These are phyloP conservation scores for Thumatha senex DNA, from an alignment of 2,888 invertebrate species.

Conservation along the genomic window DNA sequence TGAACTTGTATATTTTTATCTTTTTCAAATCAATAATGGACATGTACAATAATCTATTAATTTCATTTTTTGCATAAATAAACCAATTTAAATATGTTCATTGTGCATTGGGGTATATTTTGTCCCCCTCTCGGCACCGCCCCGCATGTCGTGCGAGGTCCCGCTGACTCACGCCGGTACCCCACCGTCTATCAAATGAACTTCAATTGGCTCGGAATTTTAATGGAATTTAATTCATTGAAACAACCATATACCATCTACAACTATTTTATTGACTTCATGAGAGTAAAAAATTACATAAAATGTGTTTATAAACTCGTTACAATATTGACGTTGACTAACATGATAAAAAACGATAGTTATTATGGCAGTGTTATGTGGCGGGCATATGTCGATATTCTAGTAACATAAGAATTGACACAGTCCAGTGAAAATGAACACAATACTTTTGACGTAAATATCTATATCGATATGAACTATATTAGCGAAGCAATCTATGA, in stretches of 20 bases:
- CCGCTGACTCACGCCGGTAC: constrained; percentile 54
- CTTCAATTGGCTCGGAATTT: constrained; percentile 73
- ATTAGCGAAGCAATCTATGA: constrained; percentile 64
- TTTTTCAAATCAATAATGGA: constrained; percentile 79
- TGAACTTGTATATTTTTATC: constrained; percentile 80
- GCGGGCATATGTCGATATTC: constrained; percentile 85
- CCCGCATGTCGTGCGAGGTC: constrained; percentile 45
- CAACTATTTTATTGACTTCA: constrained; percentile 74
- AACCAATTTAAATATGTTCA: constrained; percentile 77
- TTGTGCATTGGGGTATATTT: constrained; percentile 55
- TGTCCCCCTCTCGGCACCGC: constrained; percentile 39
- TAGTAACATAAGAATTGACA: constrained; percentile 86
- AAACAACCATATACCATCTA: constrained; percentile 75
- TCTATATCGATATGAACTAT: constrained; percentile 43
- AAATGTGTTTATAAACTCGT: constrained; percentile 58
- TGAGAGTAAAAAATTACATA: constrained; percentile 71
- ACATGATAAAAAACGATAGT: constrained; percentile 45
- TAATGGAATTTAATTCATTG: constrained; percentile 78
- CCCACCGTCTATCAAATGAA: constrained; percentile 59
- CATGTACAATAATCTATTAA: constrained; percentile 80
- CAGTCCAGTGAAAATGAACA: constrained; percentile 82
- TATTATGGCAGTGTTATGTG: constrained; percentile 71
- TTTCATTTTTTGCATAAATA: constrained; percentile 80
- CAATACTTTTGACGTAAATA: constrained; percentile 63
- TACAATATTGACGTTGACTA: constrained; percentile 47